Conservation (phyloP, 2,113 vertebrate genomes). For the Boulengeromyrus knoepffleri region DNA sequence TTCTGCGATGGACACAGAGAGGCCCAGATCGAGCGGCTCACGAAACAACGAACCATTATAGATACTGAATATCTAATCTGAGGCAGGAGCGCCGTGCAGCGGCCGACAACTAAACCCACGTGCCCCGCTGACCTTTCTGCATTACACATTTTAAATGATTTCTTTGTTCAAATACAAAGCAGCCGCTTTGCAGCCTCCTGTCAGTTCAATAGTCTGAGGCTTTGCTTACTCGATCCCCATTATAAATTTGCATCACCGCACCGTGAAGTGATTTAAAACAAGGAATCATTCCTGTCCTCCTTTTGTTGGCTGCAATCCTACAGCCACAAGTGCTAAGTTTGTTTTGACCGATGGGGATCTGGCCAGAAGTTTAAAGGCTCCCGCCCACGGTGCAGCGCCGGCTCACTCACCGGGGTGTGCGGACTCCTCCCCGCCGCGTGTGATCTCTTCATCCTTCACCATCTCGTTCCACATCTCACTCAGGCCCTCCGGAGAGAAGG, state of each 20-base stretch:
- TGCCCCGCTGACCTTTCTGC: not conserved
- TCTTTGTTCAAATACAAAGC: not conserved
- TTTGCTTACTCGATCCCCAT: not conserved
- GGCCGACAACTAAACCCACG: not conserved
- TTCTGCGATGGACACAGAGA: slow-evolving; percentile 56
- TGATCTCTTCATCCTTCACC: slow-evolving; percentile 96
- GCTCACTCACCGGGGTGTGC: slow-evolving; percentile 63
- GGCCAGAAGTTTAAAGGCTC: not conserved
- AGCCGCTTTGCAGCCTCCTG: not conserved
- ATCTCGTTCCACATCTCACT: slow-evolving; percentile 99
- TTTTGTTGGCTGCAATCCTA: not conserved
- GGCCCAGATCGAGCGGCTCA: not conserved
- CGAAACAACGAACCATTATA: not conserved
- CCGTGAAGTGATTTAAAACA: not conserved
- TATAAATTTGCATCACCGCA: not conserved
- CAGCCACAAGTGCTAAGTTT: not conserved
- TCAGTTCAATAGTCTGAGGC: not conserved
- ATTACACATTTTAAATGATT: not conserved
- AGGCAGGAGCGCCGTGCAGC: not conserved
- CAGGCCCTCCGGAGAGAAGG: slow-evolving; percentile 89
- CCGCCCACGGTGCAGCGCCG: not conserved
- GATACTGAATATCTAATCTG: not conserved
- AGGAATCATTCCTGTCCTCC: not conserved
- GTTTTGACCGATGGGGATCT: not conserved
- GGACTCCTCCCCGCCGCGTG: slow-evolving; percentile 77